phyloP scores from a whole-genome alignment of 2,888 invertebrate genomes.

The Schrankia costaestrigalis region DNA sequence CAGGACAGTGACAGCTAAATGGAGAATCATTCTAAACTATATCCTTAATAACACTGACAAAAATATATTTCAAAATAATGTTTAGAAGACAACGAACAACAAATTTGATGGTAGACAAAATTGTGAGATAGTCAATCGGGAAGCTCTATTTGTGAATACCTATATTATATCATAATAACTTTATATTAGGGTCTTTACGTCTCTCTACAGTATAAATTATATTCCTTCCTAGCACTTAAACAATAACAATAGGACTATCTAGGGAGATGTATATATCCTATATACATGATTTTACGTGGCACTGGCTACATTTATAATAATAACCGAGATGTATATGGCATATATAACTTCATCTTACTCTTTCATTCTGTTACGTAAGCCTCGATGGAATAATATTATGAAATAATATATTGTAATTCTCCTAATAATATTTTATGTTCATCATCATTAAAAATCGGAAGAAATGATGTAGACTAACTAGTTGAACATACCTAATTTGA shows the following conservation, averaged over 20 bases:
- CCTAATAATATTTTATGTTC: constrained; percentile 12
- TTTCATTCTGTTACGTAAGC: constrained; percentile 11
- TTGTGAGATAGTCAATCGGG: constrained; percentile 54
- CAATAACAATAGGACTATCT: constrained; percentile 71
- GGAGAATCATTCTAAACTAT: constrained; percentile 3
- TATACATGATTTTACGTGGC: constrained; percentile 66
- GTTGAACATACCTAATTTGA: constrained; percentile 21
- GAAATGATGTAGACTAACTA: constrained; percentile 30
- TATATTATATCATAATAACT: constrained; percentile 43
- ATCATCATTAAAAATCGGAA: constrained; percentile 22
- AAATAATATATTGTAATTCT: constrained; percentile 13
- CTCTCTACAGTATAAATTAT: constrained; percentile 62
- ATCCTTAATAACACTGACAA: constrained; percentile 2
- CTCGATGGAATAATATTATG: constrained; percentile 14
- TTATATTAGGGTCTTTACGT: constrained; percentile 54
- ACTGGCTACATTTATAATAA: constrained; percentile 57
- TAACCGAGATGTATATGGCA: constrained; percentile 12
- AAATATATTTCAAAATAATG: constrained; percentile 7
- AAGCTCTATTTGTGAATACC: constrained; percentile 73
- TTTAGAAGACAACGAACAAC: constrained; percentile 31
- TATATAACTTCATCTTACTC: constrained; percentile 3
- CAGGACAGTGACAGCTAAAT: constrained; percentile 9
- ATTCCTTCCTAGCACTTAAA: constrained; percentile 53
- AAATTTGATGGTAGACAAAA: constrained; percentile 56
- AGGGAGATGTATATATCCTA: constrained; percentile 57